Evolutionary conservation across 2,113 vertebrate species (phyloP), one percentile per base, ranked within the genome.

Genomic region (Sporophila hypoxantha): DNA sequence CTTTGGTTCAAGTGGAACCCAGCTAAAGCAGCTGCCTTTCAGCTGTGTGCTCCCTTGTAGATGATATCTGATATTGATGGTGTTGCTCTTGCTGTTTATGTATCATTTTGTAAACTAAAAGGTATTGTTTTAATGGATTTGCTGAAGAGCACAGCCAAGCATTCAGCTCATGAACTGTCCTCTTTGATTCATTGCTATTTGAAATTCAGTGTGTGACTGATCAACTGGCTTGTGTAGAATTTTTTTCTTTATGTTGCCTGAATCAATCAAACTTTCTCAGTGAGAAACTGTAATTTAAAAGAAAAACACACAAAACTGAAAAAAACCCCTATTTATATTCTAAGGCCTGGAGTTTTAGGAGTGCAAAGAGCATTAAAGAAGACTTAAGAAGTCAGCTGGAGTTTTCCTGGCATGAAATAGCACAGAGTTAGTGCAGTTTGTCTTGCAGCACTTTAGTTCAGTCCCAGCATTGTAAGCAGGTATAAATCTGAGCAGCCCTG

Each of bases 191-290:
- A 81, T 6, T 5, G 3, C 70, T 73, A 2, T 47, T 88, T 90
- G 70, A 74, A 84, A 88, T 85, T 83, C 82, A 55, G 52, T 19
- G 47, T 82, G 88, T 91, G 91, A 89, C 91, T 79, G 82, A 76
- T 76, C 80, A 86, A 39, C 85, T 23, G 66, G 81, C 20, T 73
- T 83, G 44, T 49, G 14, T 19, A 36, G 47, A 62, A 36, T 60
- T 67, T 80, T 86, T 89, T 44, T 59, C 52, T 90, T 89, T 9
- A 42, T 27, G 39, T 76, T 89, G 67, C 42, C 44, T 34, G 70
- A 90, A 73, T 94, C 82, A 77, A 91, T 82, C 83, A 66, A 70
- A 91, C 30, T 81, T 94, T 81, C 88, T 76, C 80, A 89, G 67
- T 1, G 2, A 92, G 69, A 81, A 68, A 47, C 17, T 4, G 18